Evolutionary conservation across 2,113 vertebrate genomes (phyloP), one percentile per base, ranked within the genome.

Genomic region (Peucedramus taeniatus): DNA sequence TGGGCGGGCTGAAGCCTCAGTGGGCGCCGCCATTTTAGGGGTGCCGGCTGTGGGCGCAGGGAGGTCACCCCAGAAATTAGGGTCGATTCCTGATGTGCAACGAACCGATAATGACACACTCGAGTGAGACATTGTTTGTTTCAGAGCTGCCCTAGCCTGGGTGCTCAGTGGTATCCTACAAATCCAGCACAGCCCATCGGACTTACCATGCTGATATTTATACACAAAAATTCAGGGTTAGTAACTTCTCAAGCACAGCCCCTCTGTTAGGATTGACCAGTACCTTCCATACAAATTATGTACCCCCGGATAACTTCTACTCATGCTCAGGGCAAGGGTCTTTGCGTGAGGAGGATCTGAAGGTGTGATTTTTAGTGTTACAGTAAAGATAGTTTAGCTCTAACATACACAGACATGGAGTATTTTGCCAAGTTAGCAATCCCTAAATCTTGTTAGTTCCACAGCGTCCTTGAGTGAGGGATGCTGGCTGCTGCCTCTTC

Each of bases 31-130:
- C 87, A 89, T 95, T 45, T 89, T 53, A 40, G 33, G 17, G 9
- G 7, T 15, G 39, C 11, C 16, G 28, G 4, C 5, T 8, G n/a
- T 3, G 0, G 54, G n/a, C 24, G 0, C 9, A 0, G 21, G 11
- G 61, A 1, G 20, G 11, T 2, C 7, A 5, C 4, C 11, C 15
- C 2, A 7, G 40, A 60, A 56, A 5, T 13, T 8, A 4, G 7
- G 7, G 14, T 75, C 30, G 39, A 20, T 26, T 79, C 4, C 5
- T 37, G 50, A 13, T 20, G 68, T 26, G 69, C 69, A 10, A 3
- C 4, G 53, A 31, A 39, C 11, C 9, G 4, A 2, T 18, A 61
- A 7, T 16, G 54, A 5, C 54, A 53, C 19, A 24, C 33, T 23
- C 10, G 10, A 47, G 27, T 21, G 61, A 39, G 19, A n/a, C 28